Evolutionary conservation across 2,888 invertebrate genomes (phyloP).

Genomic region (Taenaris catops): DNA sequence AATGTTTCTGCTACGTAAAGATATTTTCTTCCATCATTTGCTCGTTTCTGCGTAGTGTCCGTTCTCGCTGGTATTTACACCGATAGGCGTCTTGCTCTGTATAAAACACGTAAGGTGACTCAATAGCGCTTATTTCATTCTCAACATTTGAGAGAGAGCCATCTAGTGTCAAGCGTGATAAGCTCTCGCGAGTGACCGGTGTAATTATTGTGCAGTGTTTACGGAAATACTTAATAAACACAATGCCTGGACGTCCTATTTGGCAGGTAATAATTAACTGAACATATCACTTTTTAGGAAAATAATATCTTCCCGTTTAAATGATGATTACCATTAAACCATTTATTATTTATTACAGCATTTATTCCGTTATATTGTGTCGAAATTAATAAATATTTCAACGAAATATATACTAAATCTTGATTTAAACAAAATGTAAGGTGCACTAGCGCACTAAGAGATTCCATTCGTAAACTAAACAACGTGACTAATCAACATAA

Average conservation of each 20-base stretch:
- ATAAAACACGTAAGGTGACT: slow-evolving; percentile 76
- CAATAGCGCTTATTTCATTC: slow-evolving; percentile 72
- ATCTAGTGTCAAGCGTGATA: slow-evolving; percentile 62
- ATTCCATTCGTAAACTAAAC: slow-evolving; percentile 8
- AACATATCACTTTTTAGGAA: no score
- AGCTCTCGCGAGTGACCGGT: slow-evolving; percentile 48
- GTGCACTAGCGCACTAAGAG: no score
- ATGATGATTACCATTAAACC: no score
- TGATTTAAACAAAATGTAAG: no score
- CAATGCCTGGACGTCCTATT: slow-evolving; percentile 88
- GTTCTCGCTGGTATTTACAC: slow-evolving; percentile 65
- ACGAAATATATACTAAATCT: no score
- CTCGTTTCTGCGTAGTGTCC: slow-evolving; percentile 63
- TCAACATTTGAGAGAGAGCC: slow-evolving; percentile 73
- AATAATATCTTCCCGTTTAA: no score
- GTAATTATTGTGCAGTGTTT: slow-evolving; percentile 47
- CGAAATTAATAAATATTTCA: no score
- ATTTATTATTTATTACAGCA: no score
- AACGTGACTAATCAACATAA: slow-evolving; percentile 32
- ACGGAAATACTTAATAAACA: slow-evolving; percentile 34
- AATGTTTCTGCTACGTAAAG: slow-evolving; percentile 50
- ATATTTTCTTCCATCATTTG: slow-evolving; percentile 66
- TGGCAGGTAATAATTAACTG: slow-evolving; percentile 90
- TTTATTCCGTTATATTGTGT: no score
- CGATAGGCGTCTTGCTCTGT: slow-evolving; percentile 54